These are phyloP conservation scores for Tolypeutes matacus DNA, from an alignment of 2,797 vertebrate species.

Conservation along the genomic window DNA sequence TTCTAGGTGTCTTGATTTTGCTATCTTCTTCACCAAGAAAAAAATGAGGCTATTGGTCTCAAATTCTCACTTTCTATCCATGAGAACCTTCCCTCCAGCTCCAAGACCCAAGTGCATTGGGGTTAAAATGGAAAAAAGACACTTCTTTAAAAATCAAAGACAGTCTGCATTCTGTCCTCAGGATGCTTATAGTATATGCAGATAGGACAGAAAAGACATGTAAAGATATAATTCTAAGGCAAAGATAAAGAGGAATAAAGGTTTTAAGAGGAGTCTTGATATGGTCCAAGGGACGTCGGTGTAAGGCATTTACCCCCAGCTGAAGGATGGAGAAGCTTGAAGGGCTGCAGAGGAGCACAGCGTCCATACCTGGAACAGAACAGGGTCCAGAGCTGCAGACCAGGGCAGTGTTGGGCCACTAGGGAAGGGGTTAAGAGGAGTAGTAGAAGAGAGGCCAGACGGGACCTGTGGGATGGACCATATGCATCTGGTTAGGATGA, in stretches of 20 bases:
- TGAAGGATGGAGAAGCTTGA: neutral
- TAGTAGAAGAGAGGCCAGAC: neutral
- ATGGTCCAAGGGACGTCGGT: neutral
- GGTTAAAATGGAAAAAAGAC: neutral
- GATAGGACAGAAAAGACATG: neutral
- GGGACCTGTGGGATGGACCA: neutral
- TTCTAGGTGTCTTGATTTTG: neutral
- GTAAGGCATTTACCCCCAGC: neutral
- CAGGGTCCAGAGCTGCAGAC: neutral
- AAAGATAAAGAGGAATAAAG: neutral
- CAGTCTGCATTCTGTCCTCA: neutral
- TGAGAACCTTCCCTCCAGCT: neutral
- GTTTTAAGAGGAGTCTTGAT: neutral
- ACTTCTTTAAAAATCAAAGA: slow-evolving; percentile 12
- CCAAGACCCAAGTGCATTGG: neutral
- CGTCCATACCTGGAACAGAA: neutral
- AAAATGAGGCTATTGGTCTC: neutral
- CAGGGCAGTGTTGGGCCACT: neutral
- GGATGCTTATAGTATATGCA: neutral
- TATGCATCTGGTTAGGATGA: neutral
- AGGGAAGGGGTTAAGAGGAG: neutral
- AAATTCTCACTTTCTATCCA: neutral
- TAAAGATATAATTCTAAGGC: neutral
- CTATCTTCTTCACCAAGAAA: neutral
- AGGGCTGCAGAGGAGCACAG: no score